A percentile compares a stretch with the other conserved stretches of the same genome.
Evolutionary conservation across 2,797 vertebrate genomes (phyloP).

Genomic region (Uromys caudimaculatus): DNA sequence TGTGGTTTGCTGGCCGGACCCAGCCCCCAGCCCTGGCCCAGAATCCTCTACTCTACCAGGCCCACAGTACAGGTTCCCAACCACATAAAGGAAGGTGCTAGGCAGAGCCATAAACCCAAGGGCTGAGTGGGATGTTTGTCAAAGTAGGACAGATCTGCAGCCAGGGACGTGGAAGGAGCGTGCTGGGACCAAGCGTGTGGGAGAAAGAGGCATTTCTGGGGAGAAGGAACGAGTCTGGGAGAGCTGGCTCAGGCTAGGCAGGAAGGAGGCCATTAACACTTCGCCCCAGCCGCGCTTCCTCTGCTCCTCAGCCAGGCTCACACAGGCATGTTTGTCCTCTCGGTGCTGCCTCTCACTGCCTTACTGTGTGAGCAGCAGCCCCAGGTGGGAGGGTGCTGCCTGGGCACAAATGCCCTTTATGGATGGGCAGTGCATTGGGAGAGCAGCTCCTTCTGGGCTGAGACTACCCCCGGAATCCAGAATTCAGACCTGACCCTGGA

Average conservation of each 20-base stretch:
- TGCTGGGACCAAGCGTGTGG: neutral
- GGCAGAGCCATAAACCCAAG: constrained; percentile 69
- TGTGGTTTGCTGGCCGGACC: neutral
- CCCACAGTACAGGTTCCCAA: constrained; percentile 43
- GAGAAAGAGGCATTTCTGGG: constrained; percentile 63
- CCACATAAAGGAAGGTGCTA: constrained; percentile 71
- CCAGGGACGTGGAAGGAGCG: constrained; percentile 47
- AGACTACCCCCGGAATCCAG: constrained; percentile 52
- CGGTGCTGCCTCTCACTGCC: constrained; percentile 69
- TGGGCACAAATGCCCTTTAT: constrained; percentile 80
- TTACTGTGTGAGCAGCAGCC: constrained; percentile 70
- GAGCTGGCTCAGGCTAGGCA: constrained; percentile 75
- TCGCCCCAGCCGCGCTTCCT: constrained; percentile 65
- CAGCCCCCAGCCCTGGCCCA: neutral
- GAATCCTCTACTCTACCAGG: neutral
- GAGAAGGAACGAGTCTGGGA: constrained; percentile 59
- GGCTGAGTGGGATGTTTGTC: constrained; percentile 75
- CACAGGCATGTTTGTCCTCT: constrained; percentile 76
- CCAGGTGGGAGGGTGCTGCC: constrained; percentile 70
- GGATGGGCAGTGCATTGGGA: constrained; percentile 70
- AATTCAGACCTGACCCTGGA: constrained; percentile 9
- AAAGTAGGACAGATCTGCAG: constrained; percentile 65
- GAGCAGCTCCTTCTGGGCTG: neutral
- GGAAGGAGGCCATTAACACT: constrained; percentile 86
- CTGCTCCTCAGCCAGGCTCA: constrained; percentile 62